These are phyloP conservation scores for Gymnocheta viridis DNA, from an alignment of 2,888 invertebrate genomes.

Conservation along the genomic window DNA sequence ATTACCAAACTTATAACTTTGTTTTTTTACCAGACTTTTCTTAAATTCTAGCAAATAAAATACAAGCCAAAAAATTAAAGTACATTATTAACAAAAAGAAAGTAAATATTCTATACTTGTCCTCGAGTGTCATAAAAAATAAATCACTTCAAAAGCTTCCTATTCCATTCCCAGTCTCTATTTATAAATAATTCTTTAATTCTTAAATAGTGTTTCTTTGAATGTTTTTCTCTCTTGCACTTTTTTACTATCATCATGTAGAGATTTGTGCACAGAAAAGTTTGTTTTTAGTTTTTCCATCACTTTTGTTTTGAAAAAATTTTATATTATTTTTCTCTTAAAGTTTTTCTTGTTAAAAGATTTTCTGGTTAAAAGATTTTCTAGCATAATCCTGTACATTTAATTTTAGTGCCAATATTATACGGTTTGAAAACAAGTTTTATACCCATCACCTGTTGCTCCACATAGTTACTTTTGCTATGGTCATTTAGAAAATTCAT, in stretches of 20 bases:
- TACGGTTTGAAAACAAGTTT: constrained; percentile 44
- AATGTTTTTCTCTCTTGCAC: not conserved
- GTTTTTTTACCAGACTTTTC: no score
- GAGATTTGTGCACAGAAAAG: not conserved
- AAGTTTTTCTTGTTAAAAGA: constrained; percentile 1
- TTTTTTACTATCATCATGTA: not conserved
- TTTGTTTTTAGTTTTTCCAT: not conserved
- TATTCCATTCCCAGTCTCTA: no score
- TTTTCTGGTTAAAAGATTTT: constrained; percentile 9
- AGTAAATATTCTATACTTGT: no score
- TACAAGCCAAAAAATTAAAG: no score
- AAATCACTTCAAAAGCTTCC: no score
- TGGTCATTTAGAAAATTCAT: constrained; percentile 41
- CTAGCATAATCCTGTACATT: constrained; percentile 7
- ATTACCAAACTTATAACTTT: no score
- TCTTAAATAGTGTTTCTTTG: constrained; percentile 5
- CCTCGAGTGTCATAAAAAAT: no score
- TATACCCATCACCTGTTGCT: constrained; percentile 50
- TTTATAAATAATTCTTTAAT: no score
- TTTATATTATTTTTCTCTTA: not conserved
- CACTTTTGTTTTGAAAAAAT: not conserved
- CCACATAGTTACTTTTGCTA: constrained; percentile 24
- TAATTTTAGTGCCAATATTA: not conserved
- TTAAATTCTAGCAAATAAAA: no score
- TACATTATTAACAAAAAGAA: no score